Evolutionary conservation across 2,113 vertebrate genomes (phyloP), one percentile per base, ranked within the genome.

Genomic region (Sus scrofa): DNA sequence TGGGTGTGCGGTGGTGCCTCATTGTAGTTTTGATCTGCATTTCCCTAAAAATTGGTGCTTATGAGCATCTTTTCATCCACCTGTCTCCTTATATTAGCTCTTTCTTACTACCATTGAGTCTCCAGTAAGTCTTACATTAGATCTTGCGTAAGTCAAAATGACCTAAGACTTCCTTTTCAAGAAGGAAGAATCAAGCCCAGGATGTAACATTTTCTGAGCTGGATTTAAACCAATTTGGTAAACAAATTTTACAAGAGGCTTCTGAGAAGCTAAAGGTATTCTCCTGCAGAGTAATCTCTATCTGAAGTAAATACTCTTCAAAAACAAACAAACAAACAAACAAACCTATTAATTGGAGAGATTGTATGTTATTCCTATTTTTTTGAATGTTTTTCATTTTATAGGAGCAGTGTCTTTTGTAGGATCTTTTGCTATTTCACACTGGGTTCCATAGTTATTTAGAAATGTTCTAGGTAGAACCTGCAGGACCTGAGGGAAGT

Each of bases 401-500:
- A 74, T 70, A 63, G 24, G 30, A 93, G 24, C 30, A 58, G 52
- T 82, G 15, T 50, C 32, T 93, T 86, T 83, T 70, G 54, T 68
- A 82, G 27, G 81, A 27, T 89, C 39, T 90, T 90, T 86, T 62
- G 63, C 26, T 77, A 71, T 58, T 60, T 87, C 32, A 77, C 20
- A 77, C 65, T 95, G 27, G 83, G 19, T 62, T 67, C 37, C 37
- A 39, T n/a, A 67, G 50, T 68, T 77, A 77, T 60, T 89, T 89
- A 85, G 58, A 95, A 93, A 52, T 95, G 16, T 70, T 70, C 73
- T 81, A 68, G 74, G 52, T 86, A 44, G 96, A 90, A 52, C 39
- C 20, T 58, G 65, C 39, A 81, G 32, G 60, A 81, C 34, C 20
- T 12, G 54, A 1, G 1, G 10, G 15, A 93, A 78, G 54, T 82